Evolutionary conservation across 2,888 invertebrate species (phyloP).

Genomic region (Hydrotaea cyrtoneurina): DNA sequence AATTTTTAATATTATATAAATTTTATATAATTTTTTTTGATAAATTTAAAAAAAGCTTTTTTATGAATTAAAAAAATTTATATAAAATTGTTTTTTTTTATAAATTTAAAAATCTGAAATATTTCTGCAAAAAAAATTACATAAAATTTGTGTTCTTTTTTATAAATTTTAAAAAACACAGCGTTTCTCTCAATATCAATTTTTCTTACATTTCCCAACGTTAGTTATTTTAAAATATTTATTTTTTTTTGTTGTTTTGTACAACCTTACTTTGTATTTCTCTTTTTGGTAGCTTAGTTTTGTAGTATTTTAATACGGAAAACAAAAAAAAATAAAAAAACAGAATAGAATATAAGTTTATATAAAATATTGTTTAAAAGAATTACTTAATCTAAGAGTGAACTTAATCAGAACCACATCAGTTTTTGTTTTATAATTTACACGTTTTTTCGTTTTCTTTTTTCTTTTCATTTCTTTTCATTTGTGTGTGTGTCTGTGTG

Average conservation of each 20-base stretch:
- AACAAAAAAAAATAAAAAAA: neutral
- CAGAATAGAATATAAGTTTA: neutral
- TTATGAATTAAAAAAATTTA: too few relatives aligned
- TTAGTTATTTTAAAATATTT: too few relatives aligned
- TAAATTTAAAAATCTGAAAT: too few relatives aligned
- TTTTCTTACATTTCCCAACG: too few relatives aligned
- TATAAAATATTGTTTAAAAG: neutral
- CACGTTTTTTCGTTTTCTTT: conserved; percentile 69
- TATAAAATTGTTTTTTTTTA: too few relatives aligned
- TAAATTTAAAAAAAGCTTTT: too few relatives aligned
- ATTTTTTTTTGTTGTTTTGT: neutral
- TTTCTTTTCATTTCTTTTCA: conserved; percentile 72
- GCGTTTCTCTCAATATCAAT: too few relatives aligned
- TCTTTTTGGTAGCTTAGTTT: conserved; percentile 8
- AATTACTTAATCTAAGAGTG: neutral
- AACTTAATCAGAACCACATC: neutral
- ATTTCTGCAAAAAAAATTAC: too few relatives aligned
- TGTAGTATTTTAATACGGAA: neutral
- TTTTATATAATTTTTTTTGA: too few relatives aligned
- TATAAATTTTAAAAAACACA: too few relatives aligned
- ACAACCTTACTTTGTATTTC: conserved; percentile 1
- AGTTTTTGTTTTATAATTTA: conserved; percentile 29
- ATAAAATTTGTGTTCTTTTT: too few relatives aligned
- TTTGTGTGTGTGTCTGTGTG: conserved; percentile 61
- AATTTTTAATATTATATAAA: too few relatives aligned